phyloP scores from a whole-genome alignment of 2,888 invertebrate genomes.

The Leptinotarsa peninsularis region DNA sequence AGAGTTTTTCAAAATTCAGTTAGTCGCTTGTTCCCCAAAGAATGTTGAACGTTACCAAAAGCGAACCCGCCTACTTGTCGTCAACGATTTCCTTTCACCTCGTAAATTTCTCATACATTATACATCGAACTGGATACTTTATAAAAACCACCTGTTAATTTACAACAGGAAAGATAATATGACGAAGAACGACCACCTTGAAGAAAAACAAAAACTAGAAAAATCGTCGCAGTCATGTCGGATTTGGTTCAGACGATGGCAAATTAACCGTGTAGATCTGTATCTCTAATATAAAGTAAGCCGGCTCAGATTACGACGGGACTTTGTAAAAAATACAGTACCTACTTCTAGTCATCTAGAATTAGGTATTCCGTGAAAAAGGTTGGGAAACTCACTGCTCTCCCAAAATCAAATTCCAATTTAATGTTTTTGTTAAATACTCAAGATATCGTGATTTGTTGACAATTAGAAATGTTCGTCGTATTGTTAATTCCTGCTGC shows the following conservation, averaged over 20 bases:
- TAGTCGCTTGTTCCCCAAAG: too few relatives aligned
- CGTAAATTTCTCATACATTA: slow-evolving; percentile 21
- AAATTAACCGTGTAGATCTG: slow-evolving; percentile 54
- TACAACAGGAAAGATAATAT: slow-evolving; percentile 54
- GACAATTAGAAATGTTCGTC: too few relatives aligned
- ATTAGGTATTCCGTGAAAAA: not conserved
- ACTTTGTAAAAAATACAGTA: not conserved
- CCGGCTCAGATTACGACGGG: slow-evolving; percentile 36
- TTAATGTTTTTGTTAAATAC: too few relatives aligned
- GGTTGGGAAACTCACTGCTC: not conserved
- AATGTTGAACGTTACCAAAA: too few relatives aligned
- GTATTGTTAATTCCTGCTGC: too few relatives aligned
- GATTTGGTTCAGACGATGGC: slow-evolving; percentile 51
- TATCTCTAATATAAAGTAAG: slow-evolving; percentile 48
- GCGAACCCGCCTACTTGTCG: not conserved
- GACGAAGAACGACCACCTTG: slow-evolving; percentile 57
- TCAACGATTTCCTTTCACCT: slow-evolving; percentile 16
- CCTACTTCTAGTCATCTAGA: not conserved
- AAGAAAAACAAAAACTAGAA: slow-evolving; percentile 49
- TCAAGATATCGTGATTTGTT: too few relatives aligned
- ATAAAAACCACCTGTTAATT: slow-evolving; percentile 57
- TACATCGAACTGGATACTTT: slow-evolving; percentile 48
- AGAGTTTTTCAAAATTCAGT: too few relatives aligned
- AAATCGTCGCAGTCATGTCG: slow-evolving; percentile 50
- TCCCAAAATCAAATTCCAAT: too few relatives aligned